These are phyloP conservation scores for Noctuana brunneofusca DNA, from an alignment of 2,888 invertebrate genomes.

Conservation along the genomic window DNA sequence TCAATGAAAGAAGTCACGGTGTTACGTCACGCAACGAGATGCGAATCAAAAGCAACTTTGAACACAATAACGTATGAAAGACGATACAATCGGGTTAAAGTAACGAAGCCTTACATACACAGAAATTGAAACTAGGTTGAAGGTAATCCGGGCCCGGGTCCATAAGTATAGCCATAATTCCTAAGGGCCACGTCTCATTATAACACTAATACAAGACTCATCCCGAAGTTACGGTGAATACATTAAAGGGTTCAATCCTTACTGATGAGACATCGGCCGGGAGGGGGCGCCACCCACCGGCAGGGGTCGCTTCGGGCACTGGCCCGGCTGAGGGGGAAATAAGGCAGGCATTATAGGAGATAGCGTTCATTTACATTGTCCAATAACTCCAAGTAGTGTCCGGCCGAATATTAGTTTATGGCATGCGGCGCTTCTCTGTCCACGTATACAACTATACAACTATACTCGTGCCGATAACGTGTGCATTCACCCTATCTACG, in stretches of 20 bases:
- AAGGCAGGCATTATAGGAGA: constrained; percentile 82
- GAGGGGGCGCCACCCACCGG: constrained; percentile 62
- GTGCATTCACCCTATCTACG: constrained; percentile 28
- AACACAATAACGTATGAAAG: constrained; percentile 33
- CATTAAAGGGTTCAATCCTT: constrained; percentile 83
- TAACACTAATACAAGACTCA: constrained; percentile 83
- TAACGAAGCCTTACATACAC: constrained; percentile 65
- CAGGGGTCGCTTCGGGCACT: constrained; percentile 69
- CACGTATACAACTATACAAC: constrained; percentile 35
- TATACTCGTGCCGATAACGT: constrained; percentile 37
- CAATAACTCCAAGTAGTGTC: constrained; percentile 83
- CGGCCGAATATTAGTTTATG: constrained; percentile 81
- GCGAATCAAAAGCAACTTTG: constrained; percentile 29
- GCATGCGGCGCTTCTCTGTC: constrained; percentile 56
- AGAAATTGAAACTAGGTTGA: constrained; percentile 78
- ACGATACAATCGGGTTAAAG: constrained; percentile 43
- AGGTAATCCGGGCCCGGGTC: constrained; percentile 71
- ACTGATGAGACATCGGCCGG: constrained; percentile 81
- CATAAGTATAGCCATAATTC: constrained; percentile 80
- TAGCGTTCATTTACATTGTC: constrained; percentile 84
- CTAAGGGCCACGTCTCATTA: constrained; percentile 82
- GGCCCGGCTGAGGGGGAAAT: constrained; percentile 72
- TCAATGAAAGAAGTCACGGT: not conserved
- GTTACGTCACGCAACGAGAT: not conserved
- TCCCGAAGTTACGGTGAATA: constrained; percentile 83